phyloP scores from a whole-genome alignment of 2,113 vertebrate species.

The Coturnix japonica region DNA sequence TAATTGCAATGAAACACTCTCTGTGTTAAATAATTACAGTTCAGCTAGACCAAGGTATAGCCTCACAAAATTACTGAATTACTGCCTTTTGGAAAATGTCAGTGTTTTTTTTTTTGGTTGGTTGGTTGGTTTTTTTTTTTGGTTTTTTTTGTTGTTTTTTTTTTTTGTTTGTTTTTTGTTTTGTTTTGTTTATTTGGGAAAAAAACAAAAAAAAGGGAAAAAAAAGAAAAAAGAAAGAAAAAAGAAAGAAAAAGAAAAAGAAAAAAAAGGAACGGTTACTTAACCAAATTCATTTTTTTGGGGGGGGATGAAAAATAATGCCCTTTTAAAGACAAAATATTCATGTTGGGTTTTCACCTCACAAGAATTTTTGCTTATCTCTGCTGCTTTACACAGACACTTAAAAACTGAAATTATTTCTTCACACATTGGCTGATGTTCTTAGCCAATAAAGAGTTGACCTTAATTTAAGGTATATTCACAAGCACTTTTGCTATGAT shows the following conservation, averaged over 20 bases:
- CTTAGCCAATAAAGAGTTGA: neutral
- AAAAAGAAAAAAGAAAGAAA: no score
- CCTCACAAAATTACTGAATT: neutral
- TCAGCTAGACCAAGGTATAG: neutral
- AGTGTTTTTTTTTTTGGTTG: no score
- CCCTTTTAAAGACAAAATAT: neutral
- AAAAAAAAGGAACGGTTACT: accelerated
- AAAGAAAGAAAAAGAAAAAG: neutral
- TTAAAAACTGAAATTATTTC: neutral
- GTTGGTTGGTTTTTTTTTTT: no score
- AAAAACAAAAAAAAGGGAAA: neutral
- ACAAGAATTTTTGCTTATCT: neutral
- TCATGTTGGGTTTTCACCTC: neutral
- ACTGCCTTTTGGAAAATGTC: neutral
- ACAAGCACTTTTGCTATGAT: neutral
- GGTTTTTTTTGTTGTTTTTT: no score
- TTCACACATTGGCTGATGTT: neutral
- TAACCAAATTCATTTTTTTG: neutral
- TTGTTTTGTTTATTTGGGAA: no score
- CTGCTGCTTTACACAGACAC: accelerated
- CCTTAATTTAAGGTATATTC: neutral
- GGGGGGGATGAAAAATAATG: neutral
- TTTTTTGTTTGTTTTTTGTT: no score
- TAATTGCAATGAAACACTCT: neutral
- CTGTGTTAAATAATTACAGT: neutral